phyloP scores from a whole-genome alignment of 2,113 vertebrate species.

The Notarius quadriscutis region DNA sequence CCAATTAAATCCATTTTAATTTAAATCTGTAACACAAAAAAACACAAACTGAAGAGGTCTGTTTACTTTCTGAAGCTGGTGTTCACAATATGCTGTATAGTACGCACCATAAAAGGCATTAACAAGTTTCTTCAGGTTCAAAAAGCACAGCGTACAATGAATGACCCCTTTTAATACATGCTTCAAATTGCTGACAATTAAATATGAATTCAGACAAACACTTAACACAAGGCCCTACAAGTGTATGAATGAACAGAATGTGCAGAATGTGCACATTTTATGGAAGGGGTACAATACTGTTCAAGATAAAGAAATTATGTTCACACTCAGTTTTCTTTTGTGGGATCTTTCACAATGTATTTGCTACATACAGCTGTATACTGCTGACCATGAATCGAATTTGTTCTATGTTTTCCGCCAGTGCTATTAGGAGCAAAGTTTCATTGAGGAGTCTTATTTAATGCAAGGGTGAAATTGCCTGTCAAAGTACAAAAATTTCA shows the following conservation, averaged over 20 bases:
- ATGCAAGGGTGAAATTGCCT: neutral
- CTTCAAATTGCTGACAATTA: neutral
- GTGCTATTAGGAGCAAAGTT: neutral
- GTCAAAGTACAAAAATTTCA: neutral
- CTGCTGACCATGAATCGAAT: neutral
- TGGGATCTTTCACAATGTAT: neutral
- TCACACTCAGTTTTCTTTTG: neutral
- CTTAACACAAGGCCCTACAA: neutral
- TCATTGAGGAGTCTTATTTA: neutral
- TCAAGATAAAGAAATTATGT: no score
- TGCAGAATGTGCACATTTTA: neutral
- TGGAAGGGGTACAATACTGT: neutral
- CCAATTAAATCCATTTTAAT: no score
- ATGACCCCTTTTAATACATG: neutral
- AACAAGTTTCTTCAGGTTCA: no score
- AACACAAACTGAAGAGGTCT: no score
- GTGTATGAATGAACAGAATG: no score
- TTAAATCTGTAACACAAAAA: no score
- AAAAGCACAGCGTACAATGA: no score
- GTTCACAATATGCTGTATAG: no score
- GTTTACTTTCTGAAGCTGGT: no score
- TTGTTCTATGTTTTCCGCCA: neutral
- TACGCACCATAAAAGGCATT: no score
- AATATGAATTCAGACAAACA: neutral
- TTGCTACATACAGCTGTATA: neutral